These are phyloP conservation scores for Heliconius melpomene DNA, from an alignment of 1,140 invertebrate species.

Conservation along the genomic window DNA sequence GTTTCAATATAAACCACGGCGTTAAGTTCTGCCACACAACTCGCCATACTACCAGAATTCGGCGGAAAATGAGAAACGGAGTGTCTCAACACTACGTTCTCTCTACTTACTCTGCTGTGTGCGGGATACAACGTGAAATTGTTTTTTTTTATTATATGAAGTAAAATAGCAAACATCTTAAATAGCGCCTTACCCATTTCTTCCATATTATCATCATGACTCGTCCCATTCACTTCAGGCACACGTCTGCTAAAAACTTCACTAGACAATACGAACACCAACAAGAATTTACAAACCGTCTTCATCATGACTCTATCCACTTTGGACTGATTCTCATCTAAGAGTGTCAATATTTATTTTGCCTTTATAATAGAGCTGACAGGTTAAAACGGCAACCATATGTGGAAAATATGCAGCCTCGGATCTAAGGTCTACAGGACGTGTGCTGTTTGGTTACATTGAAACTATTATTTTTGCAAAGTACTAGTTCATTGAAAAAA, in stretches of 20 bases:
- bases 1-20: too few species aligned
- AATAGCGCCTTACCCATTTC: conserved; percentile 39
- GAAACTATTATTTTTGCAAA: conserved; percentile 6
- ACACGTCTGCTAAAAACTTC: conserved; percentile 38
- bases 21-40: too few species aligned
- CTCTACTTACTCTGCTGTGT: too few species aligned
- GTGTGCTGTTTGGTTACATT: conserved; percentile 26
- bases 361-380: conserved; percentile 67
- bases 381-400: conserved; percentile 55
- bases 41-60: too few species aligned
- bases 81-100: too few species aligned
- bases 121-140: too few species aligned
- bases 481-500: not conserved
- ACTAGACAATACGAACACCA: conserved; percentile 28
- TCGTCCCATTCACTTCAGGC: conserved; percentile 40
- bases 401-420: conserved; percentile 61
- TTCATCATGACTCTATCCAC: conserved; percentile 50
- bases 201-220: conserved; percentile 40
- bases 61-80: too few species aligned
- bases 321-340: conserved; percentile 50
- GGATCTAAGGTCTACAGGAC: conserved; percentile 56
- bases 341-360: conserved; percentile 49
- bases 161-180: not conserved
- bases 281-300: conserved; percentile 41
- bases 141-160: too few species aligned